These are phyloP conservation scores for Drosophila maculinotata DNA, from an alignment of 2,888 invertebrate species.

Conservation along the genomic window DNA sequence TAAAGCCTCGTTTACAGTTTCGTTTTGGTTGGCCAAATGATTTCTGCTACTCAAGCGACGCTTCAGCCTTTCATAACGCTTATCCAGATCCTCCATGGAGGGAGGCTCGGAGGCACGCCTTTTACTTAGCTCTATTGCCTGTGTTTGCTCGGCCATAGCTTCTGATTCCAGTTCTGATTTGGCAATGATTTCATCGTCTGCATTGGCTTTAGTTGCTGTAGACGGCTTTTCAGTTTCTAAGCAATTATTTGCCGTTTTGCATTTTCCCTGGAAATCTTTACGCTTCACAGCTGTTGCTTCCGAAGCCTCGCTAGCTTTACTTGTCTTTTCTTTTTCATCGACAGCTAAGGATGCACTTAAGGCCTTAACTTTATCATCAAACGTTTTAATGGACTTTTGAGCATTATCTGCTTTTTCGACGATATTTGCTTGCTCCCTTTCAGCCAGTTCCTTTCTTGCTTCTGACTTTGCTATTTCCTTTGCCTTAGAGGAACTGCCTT, in stretches of 20 bases:
- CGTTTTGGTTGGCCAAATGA: conserved; percentile 37
- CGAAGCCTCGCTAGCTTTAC: conserved; percentile 7
- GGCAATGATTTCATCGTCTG: background rate
- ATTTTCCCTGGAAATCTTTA: conserved; percentile 17
- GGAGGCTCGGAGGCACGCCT: conserved; percentile 76
- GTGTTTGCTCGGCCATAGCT: conserved; percentile 4
- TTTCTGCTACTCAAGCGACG: conserved; percentile 69
- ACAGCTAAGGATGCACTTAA: conserved; percentile 27
- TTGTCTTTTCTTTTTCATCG: conserved; percentile 19
- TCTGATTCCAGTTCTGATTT: background rate
- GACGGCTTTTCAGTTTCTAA: conserved; percentile 9
- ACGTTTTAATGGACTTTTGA: conserved; percentile 35
- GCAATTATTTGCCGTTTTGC: conserved; percentile 1
- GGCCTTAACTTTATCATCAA: conserved; percentile 55
- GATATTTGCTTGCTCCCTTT: conserved; percentile 1
- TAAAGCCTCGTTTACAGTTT: conserved; percentile 63
- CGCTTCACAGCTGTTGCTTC: conserved; percentile 9
- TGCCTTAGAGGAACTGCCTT: background rate
- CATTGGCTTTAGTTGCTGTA: background rate
- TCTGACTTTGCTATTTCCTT: conserved; percentile 1
- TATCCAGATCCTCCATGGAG: conserved; percentile 79
- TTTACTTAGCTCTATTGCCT: conserved; percentile 40
- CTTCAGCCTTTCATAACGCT: conserved; percentile 74
- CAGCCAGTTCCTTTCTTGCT: background rate
- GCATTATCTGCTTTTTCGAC: background rate